Evolutionary conservation across 2,113 vertebrate genomes (phyloP), one percentile per base, ranked within the genome.

Genomic region (Guaruba guarouba): DNA sequence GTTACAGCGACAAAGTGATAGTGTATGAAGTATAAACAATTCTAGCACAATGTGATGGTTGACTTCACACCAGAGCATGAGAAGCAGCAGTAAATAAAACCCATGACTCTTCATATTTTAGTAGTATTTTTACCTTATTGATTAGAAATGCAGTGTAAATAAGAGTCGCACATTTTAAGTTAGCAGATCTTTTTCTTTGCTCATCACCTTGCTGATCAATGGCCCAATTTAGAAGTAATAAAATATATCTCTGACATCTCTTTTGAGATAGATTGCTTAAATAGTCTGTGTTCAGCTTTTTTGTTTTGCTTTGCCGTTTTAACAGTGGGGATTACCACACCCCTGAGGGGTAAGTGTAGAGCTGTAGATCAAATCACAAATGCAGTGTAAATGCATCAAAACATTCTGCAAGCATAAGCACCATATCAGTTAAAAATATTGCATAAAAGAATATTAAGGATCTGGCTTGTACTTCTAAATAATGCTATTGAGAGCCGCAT

Each of bases 201-300:
- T 96, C 63, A 81, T 93, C 90, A 80, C 95, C 93, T 84, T 55
- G 49, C 75, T 95, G 95, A 97, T 87, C 69, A 95, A 93, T 97
- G 82, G 85, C 83, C n/a, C 3, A 28, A 96, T 96, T 97, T 95
- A 93, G 69, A 96, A 97, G 97, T 95, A 95, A 96, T 95, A 86
- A 92, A 95, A 96, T 89, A 74, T 88, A 19, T 43, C 69, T 93
- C 78, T 97, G 94, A 92, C 81, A 75, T 95, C 57, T 95, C 43
- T 94, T 94, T 97, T 97, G 96, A 88, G 95, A 96, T 96, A 57
- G 63, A 93, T 92, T 95, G 93, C 90, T 88, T 67, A 91, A 97
- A 93, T 88, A 94, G 66, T 71, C 13, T 95, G 69, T 93, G 31
- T 91, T 97, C 76, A 94, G 84, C 86, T 77, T 74, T 93, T 90